Base-by-base conservation (phyloP, 2,797 vertebrate species). In the Galago senegalensis region DNA sequence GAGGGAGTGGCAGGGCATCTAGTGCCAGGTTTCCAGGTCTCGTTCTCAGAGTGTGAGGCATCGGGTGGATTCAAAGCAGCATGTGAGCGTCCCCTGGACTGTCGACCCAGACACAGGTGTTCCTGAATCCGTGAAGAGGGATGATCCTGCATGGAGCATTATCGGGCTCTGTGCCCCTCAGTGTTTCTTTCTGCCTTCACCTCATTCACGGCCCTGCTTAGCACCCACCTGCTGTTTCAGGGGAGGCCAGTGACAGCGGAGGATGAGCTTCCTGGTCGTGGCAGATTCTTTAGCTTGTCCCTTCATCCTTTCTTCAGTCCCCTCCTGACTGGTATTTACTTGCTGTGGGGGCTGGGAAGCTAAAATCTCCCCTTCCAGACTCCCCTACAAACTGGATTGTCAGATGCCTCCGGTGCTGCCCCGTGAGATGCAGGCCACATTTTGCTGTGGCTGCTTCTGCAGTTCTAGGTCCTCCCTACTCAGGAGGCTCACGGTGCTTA, bases 401-500 rank as follows among this genome's bases (percentile, higher is more conserved):
- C 13, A 58, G 60, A 17, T 10, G 31, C 29, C 70, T 7, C n/a
- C 20, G 37, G 40, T 0, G 0, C 25, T 20, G 29, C 73, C 75
- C 9, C 0, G 1, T 7, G 53, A 92, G 76, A 37, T 7, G 3
- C 7, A 29, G 2, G 14, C 34, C 18, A 1, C 9, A 13, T 7
- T 43, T 60, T 58, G 11, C 34, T 13, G 0, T 8, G 20, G 60
- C 31, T 65, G 37, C 31, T 86, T 20, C 58, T 27, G 40, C 4
- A 18, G 7, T 77, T 16, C 34, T 0, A 0, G n/a, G 49, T 79
- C 29, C 60, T 72, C 43, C 65, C 53, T 18, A 25, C 58, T 65
- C 4, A 0, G 14, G 31, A 58, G 34, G 63, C 18, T 2, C 21
- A 18, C 16, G 21, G 12, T n/a, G 4, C 17, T 46, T 21, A 7